Base-by-base conservation (phyloP, 2,888 invertebrate species). In the Perizoma flavofasciatum region DNA sequence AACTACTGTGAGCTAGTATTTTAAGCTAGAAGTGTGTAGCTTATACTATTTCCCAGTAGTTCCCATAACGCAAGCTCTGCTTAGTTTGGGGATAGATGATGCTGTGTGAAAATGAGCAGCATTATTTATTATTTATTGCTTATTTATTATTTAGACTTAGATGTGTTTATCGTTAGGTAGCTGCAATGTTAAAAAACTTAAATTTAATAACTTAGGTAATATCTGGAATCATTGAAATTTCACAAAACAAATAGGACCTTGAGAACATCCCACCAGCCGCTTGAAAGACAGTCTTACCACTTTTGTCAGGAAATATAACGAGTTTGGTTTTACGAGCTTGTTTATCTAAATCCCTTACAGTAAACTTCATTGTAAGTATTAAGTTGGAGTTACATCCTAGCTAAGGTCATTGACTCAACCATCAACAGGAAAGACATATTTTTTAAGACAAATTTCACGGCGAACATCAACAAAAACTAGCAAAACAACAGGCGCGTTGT, bases 251-350 rank as follows among this genome's bases (percentile, higher is more conserved):
- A 22, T 44, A 22, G 52, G 55, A n/a, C 55, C 55, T 48, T 57
- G 51, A 54, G 43, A 41, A 55, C 47, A 40, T 53, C 50, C 68
- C 63, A 70, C 68, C 69, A 68, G 70, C 65, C 67, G 58, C 59
- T 67, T 69, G 68, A 70, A 77, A 74, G 66, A 71, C 67, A 71
- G 73, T 75, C 79, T 76, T 72, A 74, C 77, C 81, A 82, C 79
- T 74, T 78, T 76, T 72, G 74, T 77, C 81, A 82, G 74, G 72
- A 75, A 75, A 77, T 78, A 74, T 77, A 78, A 78, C 76, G 64
- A 77, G 77, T 74, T 78, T 70, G 70, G 73, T 79, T 81, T 82
- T 82, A 82, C 72, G 81, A 78, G 66, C 77, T 80, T 79, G 80
- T 81, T 82, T 80, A 79, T 82, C 76, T 71, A 67, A 71, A 73